Percentiles rank a stretch among this genome's conserved stretches.
phyloP scores from a whole-genome alignment of 2,888 invertebrate species.

The Amitus sp. region DNA sequence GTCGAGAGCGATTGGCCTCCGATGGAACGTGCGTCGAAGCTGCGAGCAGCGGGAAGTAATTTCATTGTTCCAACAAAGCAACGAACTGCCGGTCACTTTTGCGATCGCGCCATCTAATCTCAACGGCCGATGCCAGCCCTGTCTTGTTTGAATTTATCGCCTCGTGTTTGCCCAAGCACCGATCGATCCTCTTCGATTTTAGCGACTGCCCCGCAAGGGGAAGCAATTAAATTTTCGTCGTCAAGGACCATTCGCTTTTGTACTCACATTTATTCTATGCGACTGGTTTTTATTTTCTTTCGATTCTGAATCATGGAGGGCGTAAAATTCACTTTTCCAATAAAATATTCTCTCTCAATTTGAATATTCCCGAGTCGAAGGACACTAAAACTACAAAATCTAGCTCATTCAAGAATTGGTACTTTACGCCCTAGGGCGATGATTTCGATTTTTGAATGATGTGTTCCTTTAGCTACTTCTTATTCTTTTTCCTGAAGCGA shows the following conservation, averaged over 20 bases:
- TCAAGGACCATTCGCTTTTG: conserved; percentile 9
- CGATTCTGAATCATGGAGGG: no score
- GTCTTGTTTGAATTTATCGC: conserved; percentile 1
- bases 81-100: conserved; percentile 13
- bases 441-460: no score
- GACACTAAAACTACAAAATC: no score
- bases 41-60: conserved; percentile 9
- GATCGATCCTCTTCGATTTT: conserved; percentile 7
- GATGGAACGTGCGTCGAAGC: not conserved
- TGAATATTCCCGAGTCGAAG: no score
- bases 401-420: no score
- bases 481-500: no score
- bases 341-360: no score
- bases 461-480: no score
- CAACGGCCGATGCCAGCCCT: not conserved
- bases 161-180: not conserved
- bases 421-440: no score
- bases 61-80: conserved; percentile 14
- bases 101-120: conserved; percentile 14
- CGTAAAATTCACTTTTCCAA: no score
- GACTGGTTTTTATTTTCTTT: no score
- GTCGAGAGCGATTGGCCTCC: not conserved
- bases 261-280: no score
- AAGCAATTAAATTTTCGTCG: conserved; percentile 8
- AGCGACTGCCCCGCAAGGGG: not conserved